Conservation (phyloP, 2,113 vertebrate species). For the Tragelaphus buxtoni region DNA sequence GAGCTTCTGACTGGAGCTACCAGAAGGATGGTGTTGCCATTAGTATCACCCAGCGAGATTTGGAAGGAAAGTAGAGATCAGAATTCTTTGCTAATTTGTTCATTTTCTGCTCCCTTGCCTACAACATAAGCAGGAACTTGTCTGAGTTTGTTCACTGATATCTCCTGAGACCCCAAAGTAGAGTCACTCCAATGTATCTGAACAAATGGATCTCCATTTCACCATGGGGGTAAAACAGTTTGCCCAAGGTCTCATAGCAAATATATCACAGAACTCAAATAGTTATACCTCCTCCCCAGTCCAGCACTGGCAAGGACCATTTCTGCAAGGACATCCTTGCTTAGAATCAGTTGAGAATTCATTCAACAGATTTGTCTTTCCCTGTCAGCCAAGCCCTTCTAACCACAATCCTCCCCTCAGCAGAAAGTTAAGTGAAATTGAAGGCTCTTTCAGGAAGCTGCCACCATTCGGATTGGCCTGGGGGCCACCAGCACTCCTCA, state of each 20-base stretch:
- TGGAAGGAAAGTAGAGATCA: background rate
- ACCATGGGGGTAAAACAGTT: background rate
- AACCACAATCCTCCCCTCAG: background rate
- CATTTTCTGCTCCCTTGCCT: background rate
- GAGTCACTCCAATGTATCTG: background rate
- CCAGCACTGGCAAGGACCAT: too few species aligned
- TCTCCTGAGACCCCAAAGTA: background rate
- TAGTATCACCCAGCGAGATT: background rate
- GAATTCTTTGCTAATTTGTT: background rate
- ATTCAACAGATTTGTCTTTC: background rate
- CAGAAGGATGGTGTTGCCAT: background rate
- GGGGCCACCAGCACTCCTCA: fast-evolving
- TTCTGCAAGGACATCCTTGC: background rate
- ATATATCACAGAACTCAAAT: background rate
- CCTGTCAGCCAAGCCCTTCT: background rate
- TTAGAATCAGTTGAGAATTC: background rate
- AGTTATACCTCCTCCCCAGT: background rate
- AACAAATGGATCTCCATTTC: background rate
- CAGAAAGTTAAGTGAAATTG: background rate
- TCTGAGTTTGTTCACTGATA: background rate
- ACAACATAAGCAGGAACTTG: background rate
- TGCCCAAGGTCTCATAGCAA: background rate
- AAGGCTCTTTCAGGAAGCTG: background rate
- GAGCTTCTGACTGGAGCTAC: background rate
- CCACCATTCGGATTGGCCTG: background rate